These are phyloP conservation scores for Helicoverpa zea DNA, from an alignment of 1,140 invertebrate genomes.

Conservation along the genomic window DNA sequence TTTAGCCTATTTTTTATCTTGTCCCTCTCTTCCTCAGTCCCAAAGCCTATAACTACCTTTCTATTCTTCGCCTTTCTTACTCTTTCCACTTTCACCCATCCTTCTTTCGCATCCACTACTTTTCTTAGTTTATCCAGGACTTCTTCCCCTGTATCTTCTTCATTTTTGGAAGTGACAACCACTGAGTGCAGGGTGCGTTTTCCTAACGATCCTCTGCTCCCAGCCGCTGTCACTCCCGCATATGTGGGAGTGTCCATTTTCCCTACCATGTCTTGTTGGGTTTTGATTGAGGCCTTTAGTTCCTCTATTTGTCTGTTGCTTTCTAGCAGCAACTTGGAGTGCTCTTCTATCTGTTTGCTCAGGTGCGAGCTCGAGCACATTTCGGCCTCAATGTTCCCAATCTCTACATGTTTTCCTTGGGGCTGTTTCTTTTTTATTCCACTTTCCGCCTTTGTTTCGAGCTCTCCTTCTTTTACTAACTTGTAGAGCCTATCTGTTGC, in stretches of 20 bases:
- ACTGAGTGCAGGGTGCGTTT: neutral
- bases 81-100: neutral
- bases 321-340: too few relatives aligned
- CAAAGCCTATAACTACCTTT: neutral
- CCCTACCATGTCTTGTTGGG: neutral
- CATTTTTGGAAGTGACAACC: slow-evolving; percentile 34
- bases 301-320: neutral
- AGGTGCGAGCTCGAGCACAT: too few relatives aligned
- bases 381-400: too few relatives aligned
- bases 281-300: neutral
- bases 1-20: slow-evolving; percentile 44
- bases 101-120: slow-evolving; percentile 39
- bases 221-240: neutral
- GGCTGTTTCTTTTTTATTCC: too few relatives aligned
- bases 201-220: neutral
- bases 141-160: slow-evolving; percentile 47
- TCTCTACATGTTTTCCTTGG: too few relatives aligned
- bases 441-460: too few relatives aligned
- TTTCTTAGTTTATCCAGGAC: neutral
- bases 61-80: neutral
- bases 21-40: slow-evolving; percentile 15
- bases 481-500: too few relatives aligned
- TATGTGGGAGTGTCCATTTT: neutral
- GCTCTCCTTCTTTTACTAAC: too few relatives aligned
- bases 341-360: too few relatives aligned